phyloP scores from a whole-genome alignment of 2,888 invertebrate genomes.

The Pyralis farinalis region DNA sequence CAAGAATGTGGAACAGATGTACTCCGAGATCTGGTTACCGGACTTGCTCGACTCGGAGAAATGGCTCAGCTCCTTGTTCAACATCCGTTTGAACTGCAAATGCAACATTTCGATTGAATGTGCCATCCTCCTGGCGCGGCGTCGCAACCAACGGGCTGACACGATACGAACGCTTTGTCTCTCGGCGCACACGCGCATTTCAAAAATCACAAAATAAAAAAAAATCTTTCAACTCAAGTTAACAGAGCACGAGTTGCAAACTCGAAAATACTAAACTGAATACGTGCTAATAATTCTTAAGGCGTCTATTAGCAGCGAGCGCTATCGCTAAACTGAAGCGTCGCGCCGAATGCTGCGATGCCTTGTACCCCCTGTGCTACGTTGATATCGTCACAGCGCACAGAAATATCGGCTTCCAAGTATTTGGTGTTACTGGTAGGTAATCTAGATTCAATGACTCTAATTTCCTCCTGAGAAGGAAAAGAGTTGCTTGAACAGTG shows the following conservation, averaged over 20 bases:
- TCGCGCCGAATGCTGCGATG: conserved; percentile 26
- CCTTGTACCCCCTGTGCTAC: conserved; percentile 30
- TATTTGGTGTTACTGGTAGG: conserved; percentile 41
- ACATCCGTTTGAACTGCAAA: conserved; percentile 98
- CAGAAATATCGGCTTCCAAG: conserved; percentile 54
- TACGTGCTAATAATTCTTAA: conserved; percentile 7
- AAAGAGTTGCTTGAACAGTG: conserved; percentile 19
- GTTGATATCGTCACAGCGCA: conserved; percentile 37
- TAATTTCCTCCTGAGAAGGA: conserved; percentile 29
- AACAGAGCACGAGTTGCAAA: conserved; percentile 16
- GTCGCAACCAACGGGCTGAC: conserved; percentile 60
- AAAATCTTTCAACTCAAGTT: conserved; percentile 24
- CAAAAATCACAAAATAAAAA: conserved; percentile 29
- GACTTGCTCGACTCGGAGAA: conserved; percentile 99
- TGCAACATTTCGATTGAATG: conserved; percentile 71
- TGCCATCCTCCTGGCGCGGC: conserved; percentile 58
- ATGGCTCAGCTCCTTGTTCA: conserved; percentile 99
- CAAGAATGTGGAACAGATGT: conserved; percentile 99
- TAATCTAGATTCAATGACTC: conserved; percentile 31
- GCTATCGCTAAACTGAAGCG: conserved; percentile 64
- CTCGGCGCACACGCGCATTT: conserved; percentile 73
- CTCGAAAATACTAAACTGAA: conserved; percentile 19
- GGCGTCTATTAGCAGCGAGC: conserved; percentile 53
- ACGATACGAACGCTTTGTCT: conserved; percentile 60
- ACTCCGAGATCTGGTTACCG: conserved; percentile 99